Evolutionary conservation across 2,888 invertebrate species (phyloP), one percentile per base, ranked within the genome.

Genomic region (Schizotus pectinicornis): DNA sequence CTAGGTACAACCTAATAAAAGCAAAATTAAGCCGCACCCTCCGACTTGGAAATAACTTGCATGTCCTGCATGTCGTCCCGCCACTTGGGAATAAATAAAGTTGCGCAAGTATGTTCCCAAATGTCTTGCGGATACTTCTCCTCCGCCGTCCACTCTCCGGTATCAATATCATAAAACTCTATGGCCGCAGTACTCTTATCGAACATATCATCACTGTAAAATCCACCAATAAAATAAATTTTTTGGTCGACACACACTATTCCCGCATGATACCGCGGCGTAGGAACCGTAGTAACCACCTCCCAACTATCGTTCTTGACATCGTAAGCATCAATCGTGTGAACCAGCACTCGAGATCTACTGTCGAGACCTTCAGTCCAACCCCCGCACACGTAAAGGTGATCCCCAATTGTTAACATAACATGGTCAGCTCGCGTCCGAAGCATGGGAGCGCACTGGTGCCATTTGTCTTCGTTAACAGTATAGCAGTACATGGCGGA

Each of bases 31-130:
- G 63, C 64, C n/a, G 63, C 60, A 53, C 64, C 64, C 54, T 71
- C 69, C 2, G 63, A 41, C 14, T 64, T 55, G 6, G 68, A 61
- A 53, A 73, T 67, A 22, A 74, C 68, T 41, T 73, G 71, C 73
- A 73, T 73, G 55, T 74, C 74, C 36, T 72, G 73, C 73, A 72
- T 73, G 55, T 74, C 74, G 38, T 74, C 73, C 45, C 74, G 56
- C 52, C 71, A 75, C 49, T 84, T 84, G 38, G 89, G 89, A 66
- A 89, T 84, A 74, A 86, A 88, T 53, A 90, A 78, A 30, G 85
- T 83, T 42, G 85, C 87, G 71, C 87, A 86, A 1, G 85, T 84
- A 67, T 89, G 88, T 71, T 89, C 89, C 89, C 89, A 90, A 56
- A 88, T 84, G 69, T 88, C 86, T 67, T 86, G 85, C 0, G 87